These are phyloP conservation scores for Enteromius fasciolatus DNA, from an alignment of 2,797 vertebrate genomes.

Conservation along the genomic window DNA sequence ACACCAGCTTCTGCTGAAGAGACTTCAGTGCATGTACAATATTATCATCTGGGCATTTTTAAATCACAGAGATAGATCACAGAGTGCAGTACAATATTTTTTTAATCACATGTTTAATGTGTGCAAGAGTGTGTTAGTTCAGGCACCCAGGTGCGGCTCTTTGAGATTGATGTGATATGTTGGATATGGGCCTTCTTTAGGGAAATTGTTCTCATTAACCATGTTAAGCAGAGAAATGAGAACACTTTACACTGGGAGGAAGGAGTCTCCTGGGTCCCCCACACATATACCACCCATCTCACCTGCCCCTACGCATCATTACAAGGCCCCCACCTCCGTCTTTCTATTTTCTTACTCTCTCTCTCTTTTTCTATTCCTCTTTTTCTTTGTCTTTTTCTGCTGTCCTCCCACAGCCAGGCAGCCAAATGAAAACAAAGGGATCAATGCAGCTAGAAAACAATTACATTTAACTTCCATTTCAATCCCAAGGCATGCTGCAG, in stretches of 20 bases:
- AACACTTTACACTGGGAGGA: slow-evolving; percentile 52
- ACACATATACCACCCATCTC: slow-evolving; percentile 42
- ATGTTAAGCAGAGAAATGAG: slow-evolving; percentile 56
- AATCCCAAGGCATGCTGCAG: slow-evolving; percentile 57
- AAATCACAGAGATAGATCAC: slow-evolving; percentile 25
- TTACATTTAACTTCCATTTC: slow-evolving; percentile 65
- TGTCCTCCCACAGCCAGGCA: slow-evolving; percentile 50
- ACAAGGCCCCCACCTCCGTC: neutral
- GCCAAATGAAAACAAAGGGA: slow-evolving; percentile 57
- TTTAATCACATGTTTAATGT: slow-evolving; percentile 19
- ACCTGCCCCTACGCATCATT: slow-evolving; percentile 47
- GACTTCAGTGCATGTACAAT: neutral
- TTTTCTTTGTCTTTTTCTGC: slow-evolving; percentile 37
- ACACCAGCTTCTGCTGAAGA: neutral
- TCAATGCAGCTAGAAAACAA: slow-evolving; percentile 69
- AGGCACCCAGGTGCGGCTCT: slow-evolving; percentile 39
- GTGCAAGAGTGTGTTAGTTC: slow-evolving; percentile 11
- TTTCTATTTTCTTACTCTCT: slow-evolving; percentile 6
- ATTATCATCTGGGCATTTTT: slow-evolving; percentile 10
- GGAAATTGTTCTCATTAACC: slow-evolving; percentile 56
- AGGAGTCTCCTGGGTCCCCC: slow-evolving; percentile 41
- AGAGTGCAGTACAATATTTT: slow-evolving; percentile 31
- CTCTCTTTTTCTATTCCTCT: slow-evolving; percentile 6
- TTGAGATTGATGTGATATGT: slow-evolving; percentile 41
- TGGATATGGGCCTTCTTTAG: slow-evolving; percentile 43